Evolutionary conservation across 2,888 invertebrate genomes (phyloP), one percentile per base, ranked within the genome.

Genomic region (Dilophus febrilis): DNA sequence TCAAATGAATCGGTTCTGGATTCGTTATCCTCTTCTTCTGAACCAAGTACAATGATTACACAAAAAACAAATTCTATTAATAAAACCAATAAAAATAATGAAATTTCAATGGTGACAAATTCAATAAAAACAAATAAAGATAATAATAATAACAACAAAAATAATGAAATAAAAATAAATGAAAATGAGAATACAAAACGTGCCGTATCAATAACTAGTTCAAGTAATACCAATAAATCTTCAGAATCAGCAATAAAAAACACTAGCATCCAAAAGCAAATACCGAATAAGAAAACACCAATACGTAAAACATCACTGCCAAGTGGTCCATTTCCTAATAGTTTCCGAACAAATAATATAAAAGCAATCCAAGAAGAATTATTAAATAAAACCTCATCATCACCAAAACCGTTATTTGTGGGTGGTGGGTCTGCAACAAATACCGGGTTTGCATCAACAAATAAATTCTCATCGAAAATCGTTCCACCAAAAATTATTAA

Each of bases 251-350:
- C 51, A 48, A 26, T 51, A 49, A 36, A 48, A 40, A n/a, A 51
- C 42, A 16, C 28, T 43, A 8, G 43, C 45, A 17, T 28, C 37
- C 14, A 40, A 27, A 11, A 38, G 14, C n/a, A 17, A 26, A 27
- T 19, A 28, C n/a, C 26, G n/a, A 30, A 19, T 13, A 38, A 38
- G 7, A 43, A 41, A 37, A 42, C 53, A 13, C 55, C 58, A 1
- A 42, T 53, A 30, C 55, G 62, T 4, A 58, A 59, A 31, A 59
- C 59, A 45, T 62, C 63, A 11, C 54, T 60, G 31, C 56, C 61
- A 5, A 22, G 5, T 6, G 58, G 52, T 13, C 51, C 55, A 22
- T 45, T 52, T 26, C n/a, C n/a, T n/a, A 47, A 56, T 5, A 16
- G 37, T 8, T 32, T 26, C 4, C 30, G 19, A n/a, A 54, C 57